These are phyloP conservation scores for Phalera bucephala DNA, from an alignment of 2,888 invertebrate species.

Conservation along the genomic window DNA sequence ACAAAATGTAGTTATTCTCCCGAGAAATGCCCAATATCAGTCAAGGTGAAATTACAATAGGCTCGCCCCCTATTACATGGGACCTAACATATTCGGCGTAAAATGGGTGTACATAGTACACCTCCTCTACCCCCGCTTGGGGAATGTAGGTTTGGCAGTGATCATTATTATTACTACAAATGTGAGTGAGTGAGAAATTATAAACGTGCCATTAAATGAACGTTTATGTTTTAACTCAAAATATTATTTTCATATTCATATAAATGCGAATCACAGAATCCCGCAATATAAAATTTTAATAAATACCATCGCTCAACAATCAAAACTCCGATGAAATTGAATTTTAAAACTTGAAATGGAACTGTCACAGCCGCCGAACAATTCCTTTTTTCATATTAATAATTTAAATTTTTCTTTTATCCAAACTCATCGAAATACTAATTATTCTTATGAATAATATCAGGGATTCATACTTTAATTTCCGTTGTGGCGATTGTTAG, in stretches of 20 bases:
- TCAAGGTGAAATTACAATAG: too few species aligned
- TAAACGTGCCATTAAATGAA: too few species aligned
- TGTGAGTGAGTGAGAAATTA: too few species aligned
- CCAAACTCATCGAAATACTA: conserved; percentile 52
- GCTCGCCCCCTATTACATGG: too few species aligned
- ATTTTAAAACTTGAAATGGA: conserved; percentile 50
- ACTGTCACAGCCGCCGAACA: conserved; percentile 30
- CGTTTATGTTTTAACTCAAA: too few species aligned
- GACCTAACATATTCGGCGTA: too few species aligned
- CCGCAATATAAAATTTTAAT: conserved; percentile 33
- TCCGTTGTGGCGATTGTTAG: conserved; percentile 50
- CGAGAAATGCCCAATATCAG: too few species aligned
- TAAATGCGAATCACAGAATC: conserved; percentile 42
- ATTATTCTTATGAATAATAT: conserved; percentile 62
- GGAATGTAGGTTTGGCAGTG: too few species aligned
- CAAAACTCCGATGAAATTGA: conserved; percentile 41
- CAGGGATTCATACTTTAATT: conserved; percentile 57
- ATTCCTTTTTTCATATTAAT: conserved; percentile 37
- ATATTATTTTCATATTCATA: conserved; percentile 8
- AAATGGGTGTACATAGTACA: too few species aligned
- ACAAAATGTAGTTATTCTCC: too few species aligned
- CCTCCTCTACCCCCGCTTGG: too few species aligned
- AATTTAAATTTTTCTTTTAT: conserved; percentile 55
- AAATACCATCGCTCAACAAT: conserved; percentile 40
- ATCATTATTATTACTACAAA: too few species aligned